A percentile compares a stretch with the other conserved stretches of the same genome.
These are phyloP conservation scores for Macaca nemestrina DNA, from an alignment of 2,113 vertebrate genomes.

Conservation along the genomic window DNA sequence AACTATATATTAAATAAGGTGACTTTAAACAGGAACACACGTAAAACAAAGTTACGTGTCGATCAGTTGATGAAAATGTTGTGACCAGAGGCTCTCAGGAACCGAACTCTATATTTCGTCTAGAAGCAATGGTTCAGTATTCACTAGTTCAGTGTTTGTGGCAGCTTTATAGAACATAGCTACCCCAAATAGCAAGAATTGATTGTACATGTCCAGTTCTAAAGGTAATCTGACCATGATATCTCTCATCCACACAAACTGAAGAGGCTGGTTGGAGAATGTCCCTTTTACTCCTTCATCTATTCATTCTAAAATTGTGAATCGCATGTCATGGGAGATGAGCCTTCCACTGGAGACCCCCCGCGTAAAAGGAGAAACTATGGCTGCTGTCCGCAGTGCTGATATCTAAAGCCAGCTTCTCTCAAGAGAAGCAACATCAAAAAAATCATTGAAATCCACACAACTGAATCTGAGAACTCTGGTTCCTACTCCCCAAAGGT, in stretches of 20 bases:
- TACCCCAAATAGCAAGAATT: background rate
- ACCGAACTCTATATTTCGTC: background rate
- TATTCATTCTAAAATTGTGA: background rate
- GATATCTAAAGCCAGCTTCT: background rate
- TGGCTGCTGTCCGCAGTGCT: constrained; percentile 71
- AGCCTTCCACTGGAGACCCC: background rate
- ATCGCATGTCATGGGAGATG: background rate
- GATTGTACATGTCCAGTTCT: background rate
- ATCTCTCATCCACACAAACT: background rate
- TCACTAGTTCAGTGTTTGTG: background rate
- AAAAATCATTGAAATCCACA: background rate
- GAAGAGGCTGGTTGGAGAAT: background rate
- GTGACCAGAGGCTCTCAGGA: background rate
- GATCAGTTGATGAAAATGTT: background rate
- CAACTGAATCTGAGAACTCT: background rate
- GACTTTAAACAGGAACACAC: background rate
- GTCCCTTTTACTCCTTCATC: background rate
- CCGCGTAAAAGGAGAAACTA: background rate
- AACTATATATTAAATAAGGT: background rate
- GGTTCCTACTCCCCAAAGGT: background rate
- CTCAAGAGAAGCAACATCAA: background rate
- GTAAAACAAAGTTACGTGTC: background rate
- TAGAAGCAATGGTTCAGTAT: background rate
- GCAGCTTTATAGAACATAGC: background rate
- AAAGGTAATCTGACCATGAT: background rate